Base-by-base conservation (phyloP, 2,113 vertebrate species). In the Rhinolophus sinicus region DNA sequence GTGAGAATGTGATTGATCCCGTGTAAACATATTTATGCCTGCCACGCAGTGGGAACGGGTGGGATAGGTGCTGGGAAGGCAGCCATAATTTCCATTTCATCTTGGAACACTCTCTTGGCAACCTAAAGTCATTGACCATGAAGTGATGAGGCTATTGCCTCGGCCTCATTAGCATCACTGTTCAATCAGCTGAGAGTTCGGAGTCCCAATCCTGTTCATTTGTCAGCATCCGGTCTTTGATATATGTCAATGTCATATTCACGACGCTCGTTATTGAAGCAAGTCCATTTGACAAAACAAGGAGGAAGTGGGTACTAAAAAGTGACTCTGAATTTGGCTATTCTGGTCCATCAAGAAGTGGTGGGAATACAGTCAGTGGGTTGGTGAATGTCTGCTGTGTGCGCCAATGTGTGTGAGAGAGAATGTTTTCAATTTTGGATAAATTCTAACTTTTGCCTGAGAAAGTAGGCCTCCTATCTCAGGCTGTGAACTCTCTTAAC, bases 331-430 rank as follows among this genome's bases (percentile, higher is more conserved):
- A 4, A 12, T 5, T 62, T 54, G 18, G 35, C 33, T 91, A 0
- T 40, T 83, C 3, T 89, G 1, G 80, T 65, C 52, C 22, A 2
- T 0, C 10, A 14, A 21, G n/a, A 28, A n/a, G 15, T 4, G 6
- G 13, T n/a, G 6, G 16, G 24, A 44, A 12, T 16, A 11, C 0
- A 10, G 7, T 10, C 54, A 5, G 16, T 30, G 21, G 7, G 14
- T 35, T 64, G 52, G 65, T 81, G 83, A 54, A 10, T 56, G 60
- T 88, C 30, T 0, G 1, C 11, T 24, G 1, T 58, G 2, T 56
- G 9, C 9, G 2, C 5, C 22, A 76, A 14, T 5, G 2, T 38
- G 12, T 35, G 15, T 75, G 15, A 14, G 18, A 35, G 10, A 62
- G 40, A 15, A 15, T 22, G 2, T 72, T 77, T 72, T 35, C 56